phyloP scores from a whole-genome alignment of 1,140 invertebrate species.

The Triops cancriformis region DNA sequence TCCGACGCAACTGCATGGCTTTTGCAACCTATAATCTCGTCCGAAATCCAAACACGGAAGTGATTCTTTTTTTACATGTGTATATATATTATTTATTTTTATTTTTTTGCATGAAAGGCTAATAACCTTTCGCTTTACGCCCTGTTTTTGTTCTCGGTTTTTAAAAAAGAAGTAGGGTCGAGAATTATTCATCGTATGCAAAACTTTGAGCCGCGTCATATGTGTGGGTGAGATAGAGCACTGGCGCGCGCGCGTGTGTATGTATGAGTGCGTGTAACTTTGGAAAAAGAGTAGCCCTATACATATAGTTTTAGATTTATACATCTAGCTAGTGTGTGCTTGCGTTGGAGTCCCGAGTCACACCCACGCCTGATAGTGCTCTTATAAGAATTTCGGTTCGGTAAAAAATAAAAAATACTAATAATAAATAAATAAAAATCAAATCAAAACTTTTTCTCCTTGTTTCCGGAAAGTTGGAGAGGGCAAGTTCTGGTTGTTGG shows the following conservation, averaged over 20 bases:
- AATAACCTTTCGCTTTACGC: background rate
- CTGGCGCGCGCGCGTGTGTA: background rate
- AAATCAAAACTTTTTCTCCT: no score
- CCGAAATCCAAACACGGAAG: background rate
- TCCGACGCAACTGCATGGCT: background rate
- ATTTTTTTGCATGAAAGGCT: background rate
- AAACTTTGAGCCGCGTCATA: background rate
- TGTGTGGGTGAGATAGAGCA: background rate
- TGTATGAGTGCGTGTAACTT: background rate
- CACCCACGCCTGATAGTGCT: no score
- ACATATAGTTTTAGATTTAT: background rate
- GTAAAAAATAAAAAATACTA: no score
- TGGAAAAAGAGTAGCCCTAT: background rate
- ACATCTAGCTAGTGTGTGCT: background rate
- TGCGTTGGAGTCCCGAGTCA: background rate
- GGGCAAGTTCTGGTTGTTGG: background rate
- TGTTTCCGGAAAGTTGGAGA: no score
- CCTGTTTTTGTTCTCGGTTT: background rate
- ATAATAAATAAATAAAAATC: no score
- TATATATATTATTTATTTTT: no score
- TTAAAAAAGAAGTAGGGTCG: background rate
- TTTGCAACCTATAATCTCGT: constrained; percentile 15
- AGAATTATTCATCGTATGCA: constrained; percentile 2
- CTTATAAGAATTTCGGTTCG: no score
- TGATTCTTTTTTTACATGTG: background rate